Conservation (phyloP, 2,113 vertebrate species). For the Perca fluviatilis region DNA sequence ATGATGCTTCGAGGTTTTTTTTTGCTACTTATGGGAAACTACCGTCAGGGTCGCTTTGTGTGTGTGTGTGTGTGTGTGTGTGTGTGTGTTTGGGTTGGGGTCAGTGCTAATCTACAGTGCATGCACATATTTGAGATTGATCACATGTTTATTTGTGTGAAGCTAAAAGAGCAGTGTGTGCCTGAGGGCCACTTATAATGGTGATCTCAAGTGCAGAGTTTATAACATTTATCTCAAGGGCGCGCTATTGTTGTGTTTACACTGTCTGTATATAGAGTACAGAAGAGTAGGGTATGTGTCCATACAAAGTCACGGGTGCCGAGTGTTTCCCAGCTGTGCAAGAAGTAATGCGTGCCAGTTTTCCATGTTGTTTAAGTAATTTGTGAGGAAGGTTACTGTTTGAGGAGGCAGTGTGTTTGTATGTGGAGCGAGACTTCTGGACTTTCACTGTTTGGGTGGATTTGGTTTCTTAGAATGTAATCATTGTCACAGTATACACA, state of each 20-base stretch:
- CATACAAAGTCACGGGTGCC: constrained; percentile 31
- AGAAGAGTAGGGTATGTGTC: not conserved
- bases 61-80: constrained; percentile 5
- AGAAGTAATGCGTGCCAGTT: not conserved
- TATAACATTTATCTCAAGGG: not conserved
- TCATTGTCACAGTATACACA: not conserved
- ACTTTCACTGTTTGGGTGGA: constrained; percentile 5
- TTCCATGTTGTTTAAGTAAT: constrained; percentile 5
- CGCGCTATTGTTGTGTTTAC: constrained; percentile 35
- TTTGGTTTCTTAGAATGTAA: constrained; percentile 31
- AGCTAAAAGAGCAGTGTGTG: constrained; percentile 25
- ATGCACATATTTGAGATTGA: constrained; percentile 42
- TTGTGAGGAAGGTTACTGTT: constrained; percentile 3
- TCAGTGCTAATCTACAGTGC: constrained; percentile 43
- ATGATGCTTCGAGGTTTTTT: constrained; percentile 50
- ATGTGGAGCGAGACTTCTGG: not conserved
- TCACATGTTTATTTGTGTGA: constrained; percentile 55
- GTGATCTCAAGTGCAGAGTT: constrained; percentile 25
- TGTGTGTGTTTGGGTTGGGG: constrained; percentile 35
- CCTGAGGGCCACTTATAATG: constrained; percentile 11
- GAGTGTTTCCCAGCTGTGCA: constrained; percentile 21
- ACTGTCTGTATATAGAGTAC: constrained; percentile 4
- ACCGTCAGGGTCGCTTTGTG: constrained; percentile 20
- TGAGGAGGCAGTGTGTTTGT: constrained; percentile 2
- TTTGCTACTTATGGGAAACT: constrained; percentile 60